A percentile compares a stretch with the other conserved stretches of the same genome.
Evolutionary conservation across 2,888 invertebrate species (phyloP).

Genomic region (Hemistola chrysoprasaria): DNA sequence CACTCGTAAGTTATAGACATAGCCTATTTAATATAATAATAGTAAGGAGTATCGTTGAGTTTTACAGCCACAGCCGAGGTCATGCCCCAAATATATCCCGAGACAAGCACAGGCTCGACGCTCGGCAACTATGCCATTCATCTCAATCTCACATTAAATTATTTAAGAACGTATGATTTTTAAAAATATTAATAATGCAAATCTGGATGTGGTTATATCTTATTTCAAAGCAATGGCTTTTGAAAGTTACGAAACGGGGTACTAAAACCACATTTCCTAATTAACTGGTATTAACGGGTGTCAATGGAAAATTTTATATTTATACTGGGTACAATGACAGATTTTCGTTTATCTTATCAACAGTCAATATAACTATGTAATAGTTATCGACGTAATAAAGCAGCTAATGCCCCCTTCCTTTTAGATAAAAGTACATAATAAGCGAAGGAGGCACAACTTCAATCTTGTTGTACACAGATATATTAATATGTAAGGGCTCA

Average conservation of each 20-base stretch:
- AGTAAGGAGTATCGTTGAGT: constrained; percentile 75
- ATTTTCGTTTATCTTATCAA: constrained; percentile 31
- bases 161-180: no score
- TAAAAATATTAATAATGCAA: no score
- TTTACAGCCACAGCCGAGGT: constrained; percentile 66
- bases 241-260: no score
- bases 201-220: no score
- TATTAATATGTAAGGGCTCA: constrained; percentile 4
- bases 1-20: constrained; percentile 76
- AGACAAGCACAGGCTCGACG: constrained; percentile 54
- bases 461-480: constrained; percentile 30
- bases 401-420: constrained; percentile 57
- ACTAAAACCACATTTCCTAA: no score
- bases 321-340: constrained; percentile 26
- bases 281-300: not conserved
- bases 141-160: no score
- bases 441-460: constrained; percentile 54
- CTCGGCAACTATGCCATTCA: no score
- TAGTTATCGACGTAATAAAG: constrained; percentile 42
- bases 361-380: constrained; percentile 34
- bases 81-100: constrained; percentile 57
- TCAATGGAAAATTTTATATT: constrained; percentile 28
- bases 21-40: constrained; percentile 72
- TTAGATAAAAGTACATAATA: constrained; percentile 54
- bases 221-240: no score